Base-by-base conservation (phyloP, 2,113 vertebrate species). In the Bufo bufo region DNA sequence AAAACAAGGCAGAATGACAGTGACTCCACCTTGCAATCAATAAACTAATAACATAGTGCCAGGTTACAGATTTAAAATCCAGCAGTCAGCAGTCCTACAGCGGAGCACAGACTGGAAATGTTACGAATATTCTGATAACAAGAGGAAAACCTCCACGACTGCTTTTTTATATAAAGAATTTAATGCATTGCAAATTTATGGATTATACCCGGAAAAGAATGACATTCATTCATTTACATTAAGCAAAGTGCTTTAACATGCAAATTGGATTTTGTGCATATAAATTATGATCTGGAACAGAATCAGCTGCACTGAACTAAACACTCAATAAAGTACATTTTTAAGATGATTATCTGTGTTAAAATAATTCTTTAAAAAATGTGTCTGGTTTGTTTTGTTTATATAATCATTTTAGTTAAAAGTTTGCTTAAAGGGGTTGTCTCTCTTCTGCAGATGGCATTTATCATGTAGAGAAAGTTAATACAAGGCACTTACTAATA, bases 221-320 rank as follows among this genome's bases (percentile, higher is more conserved):
- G 85, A 78, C 85, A 86, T 78, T 77, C 59, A 86, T 86, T 86
- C 74, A 86, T 86, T 86, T 86, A 86, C 85, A 86, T 86, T 86
- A 86, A 47, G 66, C 85, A 86, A 86, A 86, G 85, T 86, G 85
- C 75, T 86, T 86, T 86, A 86, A 78, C 85, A 86, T 86, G 75
- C 75, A 86, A 86, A 86, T 86, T 86, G 85, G 61, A 86, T 78
- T 65, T 50, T 86, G 85, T 78, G 85, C 85, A 78, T 65, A 86
- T 86, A 86, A 86, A 86, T 86, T 86, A 86, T 78, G 65, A 65
- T 77, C 85, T 78, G 74, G 33, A 86, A 79, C 12, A 54, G 75
- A 77, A n/a, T 63, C 75, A 79, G 85, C 59, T 78, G 85, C 75
- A 78, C 65, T 86, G 23, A 78, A 52, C 19, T 23, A 43, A 77